phyloP scores from a whole-genome alignment of 2,113 vertebrate species.

The Pygoscelis adeliae region DNA sequence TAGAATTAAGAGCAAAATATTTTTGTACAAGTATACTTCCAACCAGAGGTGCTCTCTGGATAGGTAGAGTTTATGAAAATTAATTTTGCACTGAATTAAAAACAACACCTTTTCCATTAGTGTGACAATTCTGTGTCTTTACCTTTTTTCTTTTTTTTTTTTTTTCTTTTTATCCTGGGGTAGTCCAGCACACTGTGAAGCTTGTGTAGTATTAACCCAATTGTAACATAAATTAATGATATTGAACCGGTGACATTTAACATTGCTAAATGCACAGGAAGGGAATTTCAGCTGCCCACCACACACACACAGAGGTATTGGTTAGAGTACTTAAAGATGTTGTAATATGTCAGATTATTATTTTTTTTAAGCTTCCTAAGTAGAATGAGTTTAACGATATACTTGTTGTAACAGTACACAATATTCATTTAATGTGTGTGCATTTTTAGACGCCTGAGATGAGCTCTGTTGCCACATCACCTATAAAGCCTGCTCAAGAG shows the following conservation, averaged over 20 bases:
- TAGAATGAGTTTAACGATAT: neutral
- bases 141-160: neutral
- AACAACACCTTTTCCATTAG: neutral
- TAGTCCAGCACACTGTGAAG: neutral
- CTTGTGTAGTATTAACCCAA: neutral
- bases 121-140: neutral
- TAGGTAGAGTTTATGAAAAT: neutral
- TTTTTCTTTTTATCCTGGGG: neutral
- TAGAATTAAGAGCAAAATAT: neutral
- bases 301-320: neutral
- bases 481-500: constrained; percentile 84
- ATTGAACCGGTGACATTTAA: neutral
- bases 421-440: neutral
- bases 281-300: neutral
- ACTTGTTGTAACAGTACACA: neutral
- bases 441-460: constrained; percentile 80
- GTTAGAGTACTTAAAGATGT: neutral
- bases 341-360: neutral
- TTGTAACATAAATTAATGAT: neutral
- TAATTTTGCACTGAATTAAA: neutral
- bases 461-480: constrained; percentile 83
- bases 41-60: neutral
- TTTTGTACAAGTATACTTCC: neutral
- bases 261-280: neutral
- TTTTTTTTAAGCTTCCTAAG: neutral